A percentile compares a stretch with the other conserved stretches of the same genome.
Evolutionary conservation across 2,888 invertebrate genomes (phyloP).

Genomic region (Idaea straminata): DNA sequence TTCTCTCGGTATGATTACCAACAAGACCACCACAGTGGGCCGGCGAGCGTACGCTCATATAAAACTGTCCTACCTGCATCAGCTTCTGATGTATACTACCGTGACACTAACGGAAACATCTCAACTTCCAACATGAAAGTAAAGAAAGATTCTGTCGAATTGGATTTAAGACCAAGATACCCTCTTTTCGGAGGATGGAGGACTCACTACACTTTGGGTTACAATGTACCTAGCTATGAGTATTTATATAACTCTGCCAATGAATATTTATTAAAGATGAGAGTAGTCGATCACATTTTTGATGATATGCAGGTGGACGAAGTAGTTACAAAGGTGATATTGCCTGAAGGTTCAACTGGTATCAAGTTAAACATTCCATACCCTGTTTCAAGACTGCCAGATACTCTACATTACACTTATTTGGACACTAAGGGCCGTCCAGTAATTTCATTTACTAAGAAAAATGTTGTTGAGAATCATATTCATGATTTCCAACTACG

Average conservation of each 20-base stretch:
- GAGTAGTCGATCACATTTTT: conserved; percentile 97
- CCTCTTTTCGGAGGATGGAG: conserved; percentile 99
- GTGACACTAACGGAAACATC: conserved; percentile 99
- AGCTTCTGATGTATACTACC: conserved; percentile 97
- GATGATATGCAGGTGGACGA: conserved; percentile 98
- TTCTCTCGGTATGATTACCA: conserved; percentile 99
- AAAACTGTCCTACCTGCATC: conserved; percentile 92
- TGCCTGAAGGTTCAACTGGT: conserved; percentile 95
- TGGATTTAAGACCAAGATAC: conserved; percentile 97
- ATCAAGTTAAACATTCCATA: conserved; percentile 92
- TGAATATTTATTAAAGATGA: conserved; percentile 93
- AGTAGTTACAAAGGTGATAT: conserved; percentile 90
- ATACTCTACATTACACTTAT: conserved; percentile 93
- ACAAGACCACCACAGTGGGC: conserved; percentile 92
- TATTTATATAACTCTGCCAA: conserved; percentile 91
- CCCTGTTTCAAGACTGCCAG: conserved; percentile 85
- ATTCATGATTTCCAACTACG: conserved; percentile 96
- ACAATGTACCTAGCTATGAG: conserved; percentile 98
- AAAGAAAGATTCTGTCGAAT: conserved; percentile 94
- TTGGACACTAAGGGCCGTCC: conserved; percentile 96
- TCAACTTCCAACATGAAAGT: conserved; percentile 96
- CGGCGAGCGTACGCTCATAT: conserved; percentile 94
- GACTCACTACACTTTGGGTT: conserved; percentile 97
- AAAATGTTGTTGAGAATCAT: conserved; percentile 96
- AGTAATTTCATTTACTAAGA: conserved; percentile 89